Conservation (phyloP, 1,140 invertebrate genomes). For the Antheraea pernyi region DNA sequence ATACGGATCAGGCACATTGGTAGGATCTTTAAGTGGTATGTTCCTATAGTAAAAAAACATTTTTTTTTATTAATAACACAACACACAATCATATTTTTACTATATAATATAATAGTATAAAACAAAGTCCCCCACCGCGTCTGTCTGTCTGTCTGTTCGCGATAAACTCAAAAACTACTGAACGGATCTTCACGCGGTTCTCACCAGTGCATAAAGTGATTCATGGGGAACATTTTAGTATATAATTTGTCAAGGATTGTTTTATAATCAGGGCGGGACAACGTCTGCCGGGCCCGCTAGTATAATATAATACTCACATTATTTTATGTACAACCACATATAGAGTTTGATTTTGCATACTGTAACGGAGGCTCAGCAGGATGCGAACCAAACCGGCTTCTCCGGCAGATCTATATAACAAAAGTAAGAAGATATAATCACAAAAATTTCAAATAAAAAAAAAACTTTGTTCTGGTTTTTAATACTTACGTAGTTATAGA, state of each 20-base stretch:
- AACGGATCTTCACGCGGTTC: too few species aligned
- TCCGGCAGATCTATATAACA: conserved; percentile 78
- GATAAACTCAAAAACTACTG: too few species aligned
- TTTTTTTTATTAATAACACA: neutral
- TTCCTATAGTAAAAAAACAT: conserved; percentile 81
- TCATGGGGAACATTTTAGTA: too few species aligned
- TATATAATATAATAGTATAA: too few species aligned
- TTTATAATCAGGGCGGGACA: too few species aligned
- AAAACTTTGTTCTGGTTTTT: neutral
- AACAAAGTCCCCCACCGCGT: too few species aligned
- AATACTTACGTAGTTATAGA: conserved; percentile 70
- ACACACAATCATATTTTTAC: neutral
- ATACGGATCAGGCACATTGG: conserved; percentile 96
- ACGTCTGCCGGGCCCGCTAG: too few species aligned
- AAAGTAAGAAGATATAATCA: neutral
- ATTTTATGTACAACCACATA: conserved; percentile 93
- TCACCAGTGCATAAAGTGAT: too few species aligned
- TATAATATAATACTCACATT: conserved; percentile 84
- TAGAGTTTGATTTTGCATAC: conserved; percentile 88
- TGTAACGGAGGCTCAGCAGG: conserved; percentile 92
- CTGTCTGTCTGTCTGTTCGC: too few species aligned
- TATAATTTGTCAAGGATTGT: too few species aligned
- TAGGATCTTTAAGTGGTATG: conserved; percentile 91
- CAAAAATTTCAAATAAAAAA: neutral
- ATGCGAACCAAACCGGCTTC: conserved; percentile 88